Conservation (phyloP, 2,888 invertebrate species). For the Chrysotoxum bicinctum region DNA sequence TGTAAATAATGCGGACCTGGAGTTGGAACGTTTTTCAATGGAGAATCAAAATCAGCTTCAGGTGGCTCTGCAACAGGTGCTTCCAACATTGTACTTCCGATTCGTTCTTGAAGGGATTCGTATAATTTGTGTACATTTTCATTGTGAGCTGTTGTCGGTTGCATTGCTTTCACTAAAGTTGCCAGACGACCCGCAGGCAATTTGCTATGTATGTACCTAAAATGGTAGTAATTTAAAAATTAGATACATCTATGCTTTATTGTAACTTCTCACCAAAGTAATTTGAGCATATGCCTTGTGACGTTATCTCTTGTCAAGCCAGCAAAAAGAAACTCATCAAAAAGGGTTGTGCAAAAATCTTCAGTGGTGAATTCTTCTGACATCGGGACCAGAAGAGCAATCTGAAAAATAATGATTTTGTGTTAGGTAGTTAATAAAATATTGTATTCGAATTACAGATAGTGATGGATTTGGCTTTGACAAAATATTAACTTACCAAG, state of each 20-base stretch:
- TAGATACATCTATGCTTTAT: not conserved
- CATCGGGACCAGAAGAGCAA: conserved; percentile 91
- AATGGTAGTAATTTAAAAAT: not conserved
- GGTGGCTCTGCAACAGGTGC: conserved; percentile 85
- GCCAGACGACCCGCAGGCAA: conserved; percentile 89
- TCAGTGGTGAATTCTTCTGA: conserved; percentile 96
- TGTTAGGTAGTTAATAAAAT: no score
- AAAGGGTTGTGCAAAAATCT: conserved; percentile 96
- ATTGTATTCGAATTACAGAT: no score
- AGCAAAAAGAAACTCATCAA: conserved; percentile 97
- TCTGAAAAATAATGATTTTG: conserved; percentile 73
- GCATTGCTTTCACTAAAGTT: conserved; percentile 85
- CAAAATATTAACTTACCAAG: conserved; percentile 83
- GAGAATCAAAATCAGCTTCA: conserved; percentile 90
- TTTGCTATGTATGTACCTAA: conserved; percentile 93
- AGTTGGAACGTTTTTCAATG: conserved; percentile 92
- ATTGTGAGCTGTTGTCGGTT: conserved; percentile 89
- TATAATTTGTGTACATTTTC: conserved; percentile 92
- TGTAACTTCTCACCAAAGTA: conserved; percentile 88
- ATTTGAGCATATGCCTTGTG: conserved; percentile 92
- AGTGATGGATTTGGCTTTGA: no score
- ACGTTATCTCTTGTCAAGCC: conserved; percentile 95
- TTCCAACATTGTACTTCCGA: conserved; percentile 86
- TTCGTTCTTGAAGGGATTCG: conserved; percentile 89
- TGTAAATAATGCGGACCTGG: conserved; percentile 86